Base-by-base conservation (phyloP, 2,888 invertebrate species). In the Nomada ruficornis region DNA sequence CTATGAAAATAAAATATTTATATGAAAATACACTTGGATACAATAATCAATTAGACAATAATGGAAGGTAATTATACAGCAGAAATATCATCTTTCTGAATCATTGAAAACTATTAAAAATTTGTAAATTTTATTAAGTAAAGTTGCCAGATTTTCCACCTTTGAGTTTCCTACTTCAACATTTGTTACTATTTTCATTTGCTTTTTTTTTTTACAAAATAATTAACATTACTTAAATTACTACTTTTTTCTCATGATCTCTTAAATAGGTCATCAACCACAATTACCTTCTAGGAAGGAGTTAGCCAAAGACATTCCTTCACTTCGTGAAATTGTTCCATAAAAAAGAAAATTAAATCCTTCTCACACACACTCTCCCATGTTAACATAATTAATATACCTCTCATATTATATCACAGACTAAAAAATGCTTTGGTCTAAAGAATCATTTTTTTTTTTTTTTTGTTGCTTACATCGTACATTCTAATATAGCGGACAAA, bases 371-470 rank as follows among this genome's bases (percentile, higher is more conserved):
- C 85, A 83, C 72, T 85, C 86, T 86, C 79, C 78, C 86, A 79
- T 83, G 86, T 88, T 88, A 89, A 90, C 86, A 88, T 86, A 91
- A 92, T 87, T 90, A 89, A 88, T 90, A 89, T 89, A 88, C 86
- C 88, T 90, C 88, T 88, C 88, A 88, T 74, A 67, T 89, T 88
- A 91, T 94, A 94, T 94, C 94, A 94, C 94, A 94, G 94, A 93
- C 92, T 93, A 93, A 93, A 93, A 93, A 92, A 93, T 93, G 93
- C 93, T 94, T 94, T 94, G 94, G 94, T 93, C 92, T 92, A 91
- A 89, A 91, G 89, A 88, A 67, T 81, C 64, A 20, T 73, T 80
- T 64, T 63, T 18, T 72, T 80, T 81, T 67, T 18, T 74, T 80
- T 23, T 23, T 1, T n/a, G 80, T 67, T 67, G 57, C 52, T 13